Evolutionary conservation across 1,140 invertebrate species (phyloP).

Genomic region (Drosophila baimaii): DNA sequence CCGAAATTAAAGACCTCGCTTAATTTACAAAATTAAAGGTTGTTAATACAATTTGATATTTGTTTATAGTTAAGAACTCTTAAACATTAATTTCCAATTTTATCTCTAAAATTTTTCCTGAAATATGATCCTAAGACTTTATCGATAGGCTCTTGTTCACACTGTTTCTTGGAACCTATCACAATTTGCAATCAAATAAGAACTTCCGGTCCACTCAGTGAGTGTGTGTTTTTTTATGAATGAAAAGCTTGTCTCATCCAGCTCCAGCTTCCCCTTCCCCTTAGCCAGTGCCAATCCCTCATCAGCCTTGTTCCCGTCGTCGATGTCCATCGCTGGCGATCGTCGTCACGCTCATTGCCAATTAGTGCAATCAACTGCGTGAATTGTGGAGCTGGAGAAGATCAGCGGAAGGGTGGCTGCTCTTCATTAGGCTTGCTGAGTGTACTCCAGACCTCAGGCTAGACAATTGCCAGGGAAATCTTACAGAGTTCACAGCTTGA

Average conservation of each 20-base stretch:
- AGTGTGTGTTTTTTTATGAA: constrained; percentile 42
- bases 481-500: constrained; percentile 73
- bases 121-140: neutral
- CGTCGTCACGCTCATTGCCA: constrained; percentile 64
- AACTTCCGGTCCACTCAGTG: constrained; percentile 49
- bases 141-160: constrained; percentile 15
- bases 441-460: neutral
- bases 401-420: neutral
- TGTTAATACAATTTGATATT: too few relatives aligned
- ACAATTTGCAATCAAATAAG: constrained; percentile 61
- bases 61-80: too few relatives aligned
- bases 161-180: constrained; percentile 27
- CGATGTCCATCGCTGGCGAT: constrained; percentile 28
- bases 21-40: too few relatives aligned
- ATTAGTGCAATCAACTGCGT: constrained; percentile 73
- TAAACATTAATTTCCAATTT: neutral
- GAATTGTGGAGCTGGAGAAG: neutral
- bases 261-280: constrained; percentile 37
- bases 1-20: too few relatives aligned
- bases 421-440: constrained; percentile 1
- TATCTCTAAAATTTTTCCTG: neutral
- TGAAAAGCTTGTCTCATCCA: constrained; percentile 56
- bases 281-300: too few relatives aligned
- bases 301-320: constrained; percentile 10
- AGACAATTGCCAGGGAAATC: constrained; percentile 53